phyloP scores from a whole-genome alignment of 2,888 invertebrate species.

The Melanchra persicariae region DNA sequence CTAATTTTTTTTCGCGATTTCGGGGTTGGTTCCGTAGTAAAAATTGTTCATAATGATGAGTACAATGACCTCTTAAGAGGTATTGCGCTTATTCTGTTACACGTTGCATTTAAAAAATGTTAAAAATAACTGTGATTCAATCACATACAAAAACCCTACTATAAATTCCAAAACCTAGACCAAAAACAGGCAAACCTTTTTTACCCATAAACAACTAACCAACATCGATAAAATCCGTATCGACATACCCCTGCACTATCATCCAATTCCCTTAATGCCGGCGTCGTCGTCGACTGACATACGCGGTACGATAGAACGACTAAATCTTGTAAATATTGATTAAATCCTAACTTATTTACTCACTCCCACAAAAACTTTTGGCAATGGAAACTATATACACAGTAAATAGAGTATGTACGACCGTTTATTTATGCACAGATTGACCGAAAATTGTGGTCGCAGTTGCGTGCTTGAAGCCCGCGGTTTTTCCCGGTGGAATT shows the following conservation, averaged over 20 bases:
- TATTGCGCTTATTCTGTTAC: too few relatives aligned
- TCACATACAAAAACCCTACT: not conserved
- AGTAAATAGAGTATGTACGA: slow-evolving; percentile 19
- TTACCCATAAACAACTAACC: slow-evolving; percentile 15
- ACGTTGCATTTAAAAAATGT: too few relatives aligned
- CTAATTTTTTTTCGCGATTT: too few relatives aligned
- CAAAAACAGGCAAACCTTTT: not conserved
- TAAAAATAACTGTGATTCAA: too few relatives aligned
- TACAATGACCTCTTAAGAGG: too few relatives aligned
- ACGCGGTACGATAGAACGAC: slow-evolving; percentile 55
- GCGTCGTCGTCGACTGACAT: slow-evolving; percentile 68
- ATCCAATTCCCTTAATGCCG: slow-evolving; percentile 77
- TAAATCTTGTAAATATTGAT: slow-evolving; percentile 70
- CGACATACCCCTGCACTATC: slow-evolving; percentile 69
- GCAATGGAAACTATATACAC: slow-evolving; percentile 47
- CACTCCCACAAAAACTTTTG: slow-evolving; percentile 52
- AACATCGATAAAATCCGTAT: slow-evolving; percentile 62
- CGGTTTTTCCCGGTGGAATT: slow-evolving; percentile 56
- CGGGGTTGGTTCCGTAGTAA: too few relatives aligned
- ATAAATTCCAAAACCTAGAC: slow-evolving; percentile 3
- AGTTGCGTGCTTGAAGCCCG: slow-evolving; percentile 37
- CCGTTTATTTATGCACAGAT: slow-evolving; percentile 65
- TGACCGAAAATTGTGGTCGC: slow-evolving; percentile 55
- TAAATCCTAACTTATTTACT: slow-evolving; percentile 65
- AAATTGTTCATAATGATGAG: too few relatives aligned